Evolutionary conservation across 2,113 vertebrate species (phyloP), one percentile per base, ranked within the genome.

Genomic region (Alligator mississippiensis): DNA sequence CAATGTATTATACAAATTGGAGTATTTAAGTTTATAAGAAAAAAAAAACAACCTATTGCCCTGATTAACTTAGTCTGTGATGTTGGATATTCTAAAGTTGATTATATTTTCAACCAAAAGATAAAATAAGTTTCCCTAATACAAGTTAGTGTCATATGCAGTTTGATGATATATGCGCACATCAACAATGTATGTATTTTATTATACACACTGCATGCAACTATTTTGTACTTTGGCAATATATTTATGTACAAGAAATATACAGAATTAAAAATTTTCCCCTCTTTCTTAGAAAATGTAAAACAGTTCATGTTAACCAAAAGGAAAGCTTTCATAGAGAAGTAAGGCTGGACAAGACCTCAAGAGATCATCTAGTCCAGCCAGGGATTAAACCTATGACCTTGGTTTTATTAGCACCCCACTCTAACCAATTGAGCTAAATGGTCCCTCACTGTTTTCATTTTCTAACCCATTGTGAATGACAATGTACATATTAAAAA

Each of bases 131-230:
- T 63, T 85, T 78, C 59, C 21, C 25, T n/a, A 47, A 14, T 47
- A 38, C 70, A 19, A 74, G 34, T 64, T 58, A 85, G 85, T 9
- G 74, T 58, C 1, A 90, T 2, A 77, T 68, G 62, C 21, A 22
- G 4, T 1, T 61, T 70, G 91, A 87, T 21, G 1, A 92, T 79
- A 90, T 18, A 93, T 54, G 90, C 68, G 57, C 14, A 90, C 11
- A 47, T 6, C n/a, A 91, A 82, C 1, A 76, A 79, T 0, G 38
- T 10, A 79, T 6, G 16, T 27, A 24, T 76, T 93, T 94, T 82
- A 96, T 89, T 83, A 90, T 7, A 90, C 18, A 93, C 25, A 81
- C 2, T 11, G 28, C 66, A 93, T 76, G 93, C 5, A 95, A n/a
- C 5, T 91, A 75, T 1, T 28, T 81, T 21, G 9, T 68, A 81